Percentiles rank a stretch among this genome's conserved stretches.
These are phyloP conservation scores for Motacilla tschutschensis DNA, from an alignment of 2,113 vertebrate species.

Conservation along the genomic window DNA sequence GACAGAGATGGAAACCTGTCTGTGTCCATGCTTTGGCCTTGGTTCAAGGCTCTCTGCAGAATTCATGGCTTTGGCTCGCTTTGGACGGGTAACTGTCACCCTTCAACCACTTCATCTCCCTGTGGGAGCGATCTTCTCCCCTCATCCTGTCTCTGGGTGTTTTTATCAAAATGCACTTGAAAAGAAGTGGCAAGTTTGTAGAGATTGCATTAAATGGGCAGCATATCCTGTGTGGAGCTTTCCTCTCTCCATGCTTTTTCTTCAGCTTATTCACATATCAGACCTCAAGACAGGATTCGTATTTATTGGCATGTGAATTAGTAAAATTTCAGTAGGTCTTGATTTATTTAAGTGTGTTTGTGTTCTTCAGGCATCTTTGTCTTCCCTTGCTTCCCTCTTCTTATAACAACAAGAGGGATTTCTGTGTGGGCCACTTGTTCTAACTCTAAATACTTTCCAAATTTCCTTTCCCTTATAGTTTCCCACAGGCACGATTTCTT, in stretches of 20 bases:
- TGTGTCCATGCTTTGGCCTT: fast-evolving
- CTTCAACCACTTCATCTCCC: neutral
- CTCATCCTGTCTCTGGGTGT: fast-evolving
- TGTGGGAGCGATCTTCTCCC: neutral
- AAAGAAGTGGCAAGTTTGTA: neutral
- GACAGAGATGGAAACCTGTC: neutral
- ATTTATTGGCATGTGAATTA: neutral
- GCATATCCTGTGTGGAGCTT: neutral
- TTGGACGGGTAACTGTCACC: neutral
- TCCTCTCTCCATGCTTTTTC: neutral
- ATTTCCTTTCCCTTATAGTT: constrained; percentile 53
- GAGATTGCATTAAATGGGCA: neutral
- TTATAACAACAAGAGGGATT: neutral
- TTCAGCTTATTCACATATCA: neutral
- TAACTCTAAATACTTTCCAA: constrained; percentile 33
- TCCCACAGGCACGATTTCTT: constrained; percentile 14
- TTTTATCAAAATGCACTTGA: neutral
- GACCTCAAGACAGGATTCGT: neutral
- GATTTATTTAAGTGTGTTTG: neutral
- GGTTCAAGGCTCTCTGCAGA: neutral
- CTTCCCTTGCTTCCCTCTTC: neutral
- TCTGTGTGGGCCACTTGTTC: constrained; percentile 20
- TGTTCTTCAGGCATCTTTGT: neutral
- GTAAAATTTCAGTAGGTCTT: neutral
- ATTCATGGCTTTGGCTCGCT: neutral